These are phyloP conservation scores for Abramis brama DNA, from an alignment of 2,113 vertebrate species.

Conservation along the genomic window DNA sequence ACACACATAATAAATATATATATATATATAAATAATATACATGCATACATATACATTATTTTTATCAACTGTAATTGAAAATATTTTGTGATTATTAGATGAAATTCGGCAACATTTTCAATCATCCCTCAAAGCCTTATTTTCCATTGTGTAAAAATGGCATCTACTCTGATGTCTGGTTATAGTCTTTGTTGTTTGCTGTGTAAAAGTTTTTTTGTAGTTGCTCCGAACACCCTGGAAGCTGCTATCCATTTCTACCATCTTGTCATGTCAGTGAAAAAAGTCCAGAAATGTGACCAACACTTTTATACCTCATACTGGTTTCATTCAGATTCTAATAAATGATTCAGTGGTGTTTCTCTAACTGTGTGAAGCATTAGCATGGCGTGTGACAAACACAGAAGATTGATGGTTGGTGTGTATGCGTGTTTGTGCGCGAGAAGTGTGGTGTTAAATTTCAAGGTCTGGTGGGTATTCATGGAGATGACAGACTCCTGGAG, in stretches of 20 bases:
- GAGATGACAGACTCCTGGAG: constrained; percentile 33
- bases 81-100: background rate
- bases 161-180: background rate
- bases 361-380: background rate
- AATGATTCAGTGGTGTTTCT: background rate
- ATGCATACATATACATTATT: too few species aligned
- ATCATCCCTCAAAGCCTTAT: background rate
- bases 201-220: background rate
- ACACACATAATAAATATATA: too few species aligned
- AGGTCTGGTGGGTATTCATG: constrained; percentile 46
- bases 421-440: constrained; percentile 9
- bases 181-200: background rate
- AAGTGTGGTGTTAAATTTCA: constrained; percentile 50
- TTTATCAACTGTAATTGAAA: too few species aligned
- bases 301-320: background rate
- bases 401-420: background rate
- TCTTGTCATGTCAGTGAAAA: background rate
- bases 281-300: background rate
- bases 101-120: background rate
- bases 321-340: background rate
- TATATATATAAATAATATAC: too few species aligned
- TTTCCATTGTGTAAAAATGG: background rate
- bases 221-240: background rate
- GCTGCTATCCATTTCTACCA: background rate
- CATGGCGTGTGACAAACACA: background rate